Conservation (phyloP, 2,888 invertebrate species). For the Sialis lutaria region DNA sequence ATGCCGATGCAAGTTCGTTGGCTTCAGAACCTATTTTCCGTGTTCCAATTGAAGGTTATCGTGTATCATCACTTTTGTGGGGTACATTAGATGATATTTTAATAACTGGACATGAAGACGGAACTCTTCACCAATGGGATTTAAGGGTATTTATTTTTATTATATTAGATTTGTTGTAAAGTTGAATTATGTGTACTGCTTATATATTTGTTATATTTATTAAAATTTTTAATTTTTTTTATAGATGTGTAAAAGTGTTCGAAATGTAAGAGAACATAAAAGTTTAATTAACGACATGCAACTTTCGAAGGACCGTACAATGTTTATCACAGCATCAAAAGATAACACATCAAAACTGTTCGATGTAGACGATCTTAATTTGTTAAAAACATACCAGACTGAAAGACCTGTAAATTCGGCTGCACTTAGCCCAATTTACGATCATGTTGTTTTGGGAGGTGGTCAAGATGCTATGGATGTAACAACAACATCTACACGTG, state of each 20-base stretch:
- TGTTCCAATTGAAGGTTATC: conserved; percentile 63
- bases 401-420: conserved; percentile 98
- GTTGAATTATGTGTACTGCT: neutral
- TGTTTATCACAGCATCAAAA: conserved; percentile 95
- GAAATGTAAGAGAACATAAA: conserved; percentile 65
- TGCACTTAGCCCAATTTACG: conserved; percentile 83
- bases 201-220: no score
- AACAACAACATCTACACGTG: conserved; percentile 81
- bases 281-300: conserved; percentile 93
- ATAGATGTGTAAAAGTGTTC: conserved; percentile 66
- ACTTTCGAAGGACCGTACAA: conserved; percentile 76
- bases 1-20: conserved; percentile 49
- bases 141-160: conserved; percentile 39
- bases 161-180: neutral
- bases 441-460: conserved; percentile 95
- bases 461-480: conserved; percentile 99
- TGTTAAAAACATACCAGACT: conserved; percentile 90
- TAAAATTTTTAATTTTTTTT: conserved; percentile 16
- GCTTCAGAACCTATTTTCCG: conserved; percentile 56
- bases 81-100: conserved; percentile 82
- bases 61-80: conserved; percentile 89
- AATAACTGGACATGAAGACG: conserved; percentile 88
- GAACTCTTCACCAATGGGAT: conserved; percentile 87
- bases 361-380: conserved; percentile 71
- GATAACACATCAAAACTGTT: conserved; percentile 92